Conservation (phyloP, 2,113 vertebrate species). For the Syngnathus floridae region DNA sequence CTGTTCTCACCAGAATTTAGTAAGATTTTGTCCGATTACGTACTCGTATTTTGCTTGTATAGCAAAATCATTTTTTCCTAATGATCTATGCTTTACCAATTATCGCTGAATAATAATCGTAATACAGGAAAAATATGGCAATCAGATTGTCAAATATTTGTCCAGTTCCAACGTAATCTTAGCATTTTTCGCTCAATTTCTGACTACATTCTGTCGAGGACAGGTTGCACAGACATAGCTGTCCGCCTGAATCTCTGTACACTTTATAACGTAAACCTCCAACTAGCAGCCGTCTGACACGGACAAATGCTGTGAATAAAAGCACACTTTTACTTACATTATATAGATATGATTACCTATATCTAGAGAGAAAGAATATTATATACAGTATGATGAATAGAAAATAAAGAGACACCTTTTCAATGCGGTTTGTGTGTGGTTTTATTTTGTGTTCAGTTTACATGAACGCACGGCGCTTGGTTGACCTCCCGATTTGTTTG, state of each 20-base stretch:
- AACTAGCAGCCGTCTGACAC: conserved; percentile 60
- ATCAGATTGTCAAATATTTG: not conserved
- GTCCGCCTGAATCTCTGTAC: conserved; percentile 66
- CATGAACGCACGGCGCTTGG: not conserved
- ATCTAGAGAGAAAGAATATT: conserved; percentile 65
- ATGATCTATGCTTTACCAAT: not conserved
- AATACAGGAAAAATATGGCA: not conserved
- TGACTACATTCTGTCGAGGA: not conserved
- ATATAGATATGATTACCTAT: conserved; percentile 68
- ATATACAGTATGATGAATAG: conserved; percentile 64
- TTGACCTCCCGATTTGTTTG: not conserved
- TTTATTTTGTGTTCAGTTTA: conserved; percentile 36
- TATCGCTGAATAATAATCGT: not conserved
- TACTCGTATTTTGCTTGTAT: not conserved
- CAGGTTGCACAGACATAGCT: conserved; percentile 35
- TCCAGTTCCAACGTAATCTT: not conserved
- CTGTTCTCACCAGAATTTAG: conserved; percentile 6
- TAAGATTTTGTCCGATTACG: not conserved
- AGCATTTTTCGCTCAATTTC: not conserved
- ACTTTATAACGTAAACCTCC: conserved; percentile 68
- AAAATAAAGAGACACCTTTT: conserved; percentile 70
- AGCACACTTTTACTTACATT: conserved; percentile 71
- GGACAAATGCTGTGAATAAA: conserved; percentile 66
- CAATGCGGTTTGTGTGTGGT: conserved; percentile 48
- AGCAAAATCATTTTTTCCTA: not conserved